phyloP scores from a whole-genome alignment of 1,140 invertebrate species.

The Apolygus lucorum region DNA sequence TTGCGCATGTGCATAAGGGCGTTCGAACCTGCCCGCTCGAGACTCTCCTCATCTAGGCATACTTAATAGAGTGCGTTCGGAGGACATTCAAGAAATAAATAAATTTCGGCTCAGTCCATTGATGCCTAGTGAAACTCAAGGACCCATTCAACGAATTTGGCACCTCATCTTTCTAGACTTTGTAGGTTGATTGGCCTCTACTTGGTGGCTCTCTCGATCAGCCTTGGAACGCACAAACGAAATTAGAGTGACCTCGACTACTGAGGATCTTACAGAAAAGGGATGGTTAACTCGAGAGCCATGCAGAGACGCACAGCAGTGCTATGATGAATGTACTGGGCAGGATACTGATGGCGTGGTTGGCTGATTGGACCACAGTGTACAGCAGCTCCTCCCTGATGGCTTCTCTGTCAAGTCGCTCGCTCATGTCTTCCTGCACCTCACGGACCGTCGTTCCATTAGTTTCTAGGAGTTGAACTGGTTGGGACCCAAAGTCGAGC shows the following conservation, averaged over 20 bases:
- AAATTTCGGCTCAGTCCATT: too few species aligned
- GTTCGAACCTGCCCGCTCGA: too few species aligned
- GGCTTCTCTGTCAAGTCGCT: slow-evolving; percentile 30
- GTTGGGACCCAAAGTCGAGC: slow-evolving; percentile 22
- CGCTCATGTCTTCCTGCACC: slow-evolving; percentile 12
- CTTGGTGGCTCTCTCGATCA: neutral
- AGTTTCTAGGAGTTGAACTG: neutral
- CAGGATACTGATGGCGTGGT: neutral
- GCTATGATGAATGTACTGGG: neutral
- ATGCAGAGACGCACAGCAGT: neutral
- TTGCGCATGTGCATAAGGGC: too few species aligned
- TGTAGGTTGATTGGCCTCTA: neutral
- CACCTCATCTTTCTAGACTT: neutral
- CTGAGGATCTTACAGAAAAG: too few species aligned
- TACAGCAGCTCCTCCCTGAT: slow-evolving; percentile 32
- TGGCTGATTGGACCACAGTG: slow-evolving; percentile 27
- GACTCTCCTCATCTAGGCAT: too few species aligned
- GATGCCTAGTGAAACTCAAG: too few species aligned
- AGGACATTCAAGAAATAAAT: too few species aligned
- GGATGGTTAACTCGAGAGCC: too few species aligned
- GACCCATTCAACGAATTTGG: neutral
- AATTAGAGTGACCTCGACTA: neutral
- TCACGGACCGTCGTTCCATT: slow-evolving; percentile 17
- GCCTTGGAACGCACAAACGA: neutral
- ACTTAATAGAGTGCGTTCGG: too few species aligned